Conservation (phyloP, 2,888 invertebrate species). For the Kryphioiulus occultus region DNA sequence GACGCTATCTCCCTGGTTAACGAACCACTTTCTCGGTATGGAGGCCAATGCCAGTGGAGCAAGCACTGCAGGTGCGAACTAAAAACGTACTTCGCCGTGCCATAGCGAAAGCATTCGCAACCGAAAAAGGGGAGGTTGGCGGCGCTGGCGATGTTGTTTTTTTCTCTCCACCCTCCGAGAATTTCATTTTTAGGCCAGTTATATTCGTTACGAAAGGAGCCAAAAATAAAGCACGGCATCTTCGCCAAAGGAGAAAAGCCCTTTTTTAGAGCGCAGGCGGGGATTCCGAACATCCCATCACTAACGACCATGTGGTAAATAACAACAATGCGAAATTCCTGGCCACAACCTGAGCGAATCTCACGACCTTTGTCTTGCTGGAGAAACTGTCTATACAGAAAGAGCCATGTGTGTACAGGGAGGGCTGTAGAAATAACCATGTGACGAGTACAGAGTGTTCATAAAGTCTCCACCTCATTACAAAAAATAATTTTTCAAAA, state of each 20-base stretch:
- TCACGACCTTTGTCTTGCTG: no score
- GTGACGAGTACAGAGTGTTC: no score
- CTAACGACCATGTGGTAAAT: background rate
- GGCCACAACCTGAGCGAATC: no score
- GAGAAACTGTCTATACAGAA: no score
- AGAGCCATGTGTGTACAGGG: no score
- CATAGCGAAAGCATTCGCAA: background rate
- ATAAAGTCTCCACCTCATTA: no score
- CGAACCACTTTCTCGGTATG: background rate
- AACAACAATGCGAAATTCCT: background rate
- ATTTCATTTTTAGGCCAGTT: background rate
- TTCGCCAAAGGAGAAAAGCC: background rate
- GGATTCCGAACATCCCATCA: background rate
- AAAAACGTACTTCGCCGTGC: background rate
- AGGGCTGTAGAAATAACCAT: no score
- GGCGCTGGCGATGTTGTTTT: background rate
- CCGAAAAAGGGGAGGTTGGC: background rate
- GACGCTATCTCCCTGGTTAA: background rate
- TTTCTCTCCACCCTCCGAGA: background rate
- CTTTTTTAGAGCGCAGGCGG: background rate
- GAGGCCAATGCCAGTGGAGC: background rate
- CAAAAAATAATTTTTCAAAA: no score
- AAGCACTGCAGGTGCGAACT: background rate
- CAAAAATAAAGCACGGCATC: background rate
- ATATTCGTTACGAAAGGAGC: background rate